These are phyloP conservation scores for Polypterus senegalus DNA, from an alignment of 2,113 vertebrate genomes.

Conservation along the genomic window DNA sequence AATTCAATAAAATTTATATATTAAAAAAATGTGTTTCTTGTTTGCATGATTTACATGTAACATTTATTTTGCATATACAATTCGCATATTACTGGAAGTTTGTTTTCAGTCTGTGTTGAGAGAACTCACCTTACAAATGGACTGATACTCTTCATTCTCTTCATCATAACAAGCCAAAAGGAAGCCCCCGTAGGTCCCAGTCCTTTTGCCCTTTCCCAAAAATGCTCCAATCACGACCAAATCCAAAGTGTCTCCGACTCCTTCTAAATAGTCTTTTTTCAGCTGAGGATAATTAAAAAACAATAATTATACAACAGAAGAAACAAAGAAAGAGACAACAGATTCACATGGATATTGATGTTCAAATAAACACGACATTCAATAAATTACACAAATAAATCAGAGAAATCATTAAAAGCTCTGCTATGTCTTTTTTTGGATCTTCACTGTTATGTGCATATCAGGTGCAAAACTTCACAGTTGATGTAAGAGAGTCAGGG, in stretches of 20 bases:
- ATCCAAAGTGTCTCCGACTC: constrained; percentile 74
- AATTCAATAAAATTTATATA: too few species aligned
- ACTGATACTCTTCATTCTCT: constrained; percentile 78
- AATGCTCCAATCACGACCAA: constrained; percentile 80
- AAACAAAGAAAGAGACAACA: not conserved
- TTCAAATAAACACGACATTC: too few species aligned
- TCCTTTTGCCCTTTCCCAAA: constrained; percentile 71
- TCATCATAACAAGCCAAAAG: constrained; percentile 72
- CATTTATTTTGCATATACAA: too few species aligned
- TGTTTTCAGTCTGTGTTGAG: not conserved
- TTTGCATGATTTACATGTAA: too few species aligned
- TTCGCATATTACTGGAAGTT: too few species aligned
- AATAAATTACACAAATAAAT: too few species aligned
- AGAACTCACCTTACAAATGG: constrained; percentile 71
- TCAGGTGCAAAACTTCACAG: too few species aligned
- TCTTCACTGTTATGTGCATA: too few species aligned
- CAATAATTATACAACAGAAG: too few species aligned
- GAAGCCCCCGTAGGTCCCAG: constrained; percentile 74
- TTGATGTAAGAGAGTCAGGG: too few species aligned
- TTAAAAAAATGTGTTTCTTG: too few species aligned
- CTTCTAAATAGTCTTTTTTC: constrained; percentile 84
- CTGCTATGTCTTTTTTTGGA: too few species aligned
- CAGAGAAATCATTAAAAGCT: not conserved
- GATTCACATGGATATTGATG: not conserved
- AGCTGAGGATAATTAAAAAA: constrained; percentile 37